Percentiles rank a stretch among this genome's conserved stretches.
Evolutionary conservation across 2,113 vertebrate species (phyloP).

Genomic region (Rhagologus leucostigma): DNA sequence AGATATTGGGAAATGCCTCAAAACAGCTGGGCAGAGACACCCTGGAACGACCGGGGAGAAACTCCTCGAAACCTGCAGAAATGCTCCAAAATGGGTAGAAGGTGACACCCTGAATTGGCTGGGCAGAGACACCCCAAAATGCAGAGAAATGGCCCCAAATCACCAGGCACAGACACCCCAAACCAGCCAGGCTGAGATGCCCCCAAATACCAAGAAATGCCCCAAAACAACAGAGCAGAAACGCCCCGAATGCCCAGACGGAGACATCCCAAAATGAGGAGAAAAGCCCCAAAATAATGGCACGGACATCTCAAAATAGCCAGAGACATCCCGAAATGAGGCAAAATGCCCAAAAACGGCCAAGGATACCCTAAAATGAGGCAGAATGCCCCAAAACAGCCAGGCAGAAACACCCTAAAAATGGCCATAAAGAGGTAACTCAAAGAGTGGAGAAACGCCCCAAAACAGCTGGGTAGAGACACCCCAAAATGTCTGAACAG

Average conservation of each 20-base stretch:
- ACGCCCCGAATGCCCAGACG: fast-evolving
- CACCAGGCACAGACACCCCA: not conserved
- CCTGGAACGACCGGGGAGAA: not conserved
- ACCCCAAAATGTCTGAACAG: not conserved
- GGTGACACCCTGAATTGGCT: not conserved
- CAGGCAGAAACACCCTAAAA: not conserved
- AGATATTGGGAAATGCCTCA: not conserved
- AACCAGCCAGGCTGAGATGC: not conserved
- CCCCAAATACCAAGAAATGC: not conserved
- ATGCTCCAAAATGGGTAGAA: not conserved
- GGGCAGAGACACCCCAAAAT: not conserved
- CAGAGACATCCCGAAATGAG: not conserved
- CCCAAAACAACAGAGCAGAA: not conserved
- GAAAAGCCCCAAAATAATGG: not conserved
- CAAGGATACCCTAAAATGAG: not conserved
- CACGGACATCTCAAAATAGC: not conserved
- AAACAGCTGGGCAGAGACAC: not conserved
- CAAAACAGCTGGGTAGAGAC: not conserved
- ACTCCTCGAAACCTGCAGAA: not conserved
- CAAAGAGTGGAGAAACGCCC: not conserved
- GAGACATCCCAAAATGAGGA: not conserved
- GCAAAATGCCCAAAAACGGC: not conserved
- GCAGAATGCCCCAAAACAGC: not conserved
- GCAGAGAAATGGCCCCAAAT: not conserved
- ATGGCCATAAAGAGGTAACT: fast-evolving